Percentiles rank a stretch among this genome's conserved stretches.
Evolutionary conservation across 1,140 invertebrate species (phyloP).

Genomic region (Macrosteles quadrilineatus): DNA sequence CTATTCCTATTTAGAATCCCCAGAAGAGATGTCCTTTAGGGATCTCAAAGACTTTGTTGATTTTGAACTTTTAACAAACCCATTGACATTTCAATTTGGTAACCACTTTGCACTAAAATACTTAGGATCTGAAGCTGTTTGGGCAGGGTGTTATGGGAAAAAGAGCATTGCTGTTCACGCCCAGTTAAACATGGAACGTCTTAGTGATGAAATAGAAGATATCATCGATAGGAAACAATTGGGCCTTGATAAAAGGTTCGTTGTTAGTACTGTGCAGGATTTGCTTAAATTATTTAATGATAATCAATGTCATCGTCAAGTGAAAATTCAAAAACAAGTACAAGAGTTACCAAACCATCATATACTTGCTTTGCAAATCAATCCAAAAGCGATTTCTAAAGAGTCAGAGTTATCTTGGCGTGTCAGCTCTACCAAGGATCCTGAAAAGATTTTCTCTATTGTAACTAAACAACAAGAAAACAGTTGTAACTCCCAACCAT

Average conservation of each 20-base stretch:
- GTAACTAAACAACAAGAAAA: neutral
- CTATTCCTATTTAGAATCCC: conserved; percentile 27
- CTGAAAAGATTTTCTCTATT: conserved; percentile 14
- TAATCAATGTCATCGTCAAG: conserved; percentile 24
- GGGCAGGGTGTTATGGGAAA: conserved; percentile 31
- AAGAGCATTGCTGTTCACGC: conserved; percentile 16
- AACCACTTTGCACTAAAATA: conserved; percentile 27
- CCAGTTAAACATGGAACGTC: conserved; percentile 29
- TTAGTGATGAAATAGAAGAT: conserved; percentile 28
- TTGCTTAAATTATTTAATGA: conserved; percentile 31
- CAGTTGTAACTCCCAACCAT: neutral
- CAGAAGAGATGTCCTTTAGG: neutral
- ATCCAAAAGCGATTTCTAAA: neutral
- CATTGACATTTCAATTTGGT: conserved; percentile 16
- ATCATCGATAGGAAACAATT: conserved; percentile 10
- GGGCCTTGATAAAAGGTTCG: conserved; percentile 15
- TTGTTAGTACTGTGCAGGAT: conserved; percentile 25
- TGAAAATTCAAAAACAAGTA: conserved; percentile 24
- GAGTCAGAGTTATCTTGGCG: neutral
- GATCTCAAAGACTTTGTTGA: conserved; percentile 17
- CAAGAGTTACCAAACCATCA: conserved; percentile 22
- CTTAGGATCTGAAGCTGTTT: conserved; percentile 12
- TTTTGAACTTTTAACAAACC: neutral
- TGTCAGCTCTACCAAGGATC: conserved; percentile 25
- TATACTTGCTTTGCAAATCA: neutral